Percentiles rank a stretch among this genome's conserved stretches.
Evolutionary conservation across 2,888 invertebrate species (phyloP).

Genomic region (Linnaemya vulpina): DNA sequence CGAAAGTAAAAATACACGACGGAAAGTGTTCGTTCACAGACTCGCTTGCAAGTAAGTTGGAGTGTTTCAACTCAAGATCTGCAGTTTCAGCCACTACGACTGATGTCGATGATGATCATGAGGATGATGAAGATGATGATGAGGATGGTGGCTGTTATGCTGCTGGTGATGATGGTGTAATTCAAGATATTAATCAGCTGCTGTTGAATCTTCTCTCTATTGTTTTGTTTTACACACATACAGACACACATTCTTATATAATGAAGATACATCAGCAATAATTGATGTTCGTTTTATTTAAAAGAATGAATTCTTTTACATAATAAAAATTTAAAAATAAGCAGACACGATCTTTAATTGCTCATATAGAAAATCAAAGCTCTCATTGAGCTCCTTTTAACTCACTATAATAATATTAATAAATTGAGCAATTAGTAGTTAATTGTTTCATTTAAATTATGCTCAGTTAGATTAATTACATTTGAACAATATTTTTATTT

Average conservation of each 20-base stretch:
- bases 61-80: conserved; percentile 29
- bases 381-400: too few species aligned
- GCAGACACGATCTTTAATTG: too few species aligned
- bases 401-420: too few species aligned
- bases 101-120: neutral
- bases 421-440: too few species aligned
- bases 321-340: too few species aligned
- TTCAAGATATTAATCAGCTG: conserved; percentile 69
- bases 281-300: conserved; percentile 3
- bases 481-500: too few species aligned
- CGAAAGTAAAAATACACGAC: conserved; percentile 69
- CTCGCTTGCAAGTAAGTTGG: neutral
- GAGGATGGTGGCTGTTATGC: conserved; percentile 11
- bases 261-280: conserved; percentile 31
- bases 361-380: too few species aligned
- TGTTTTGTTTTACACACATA: neutral
- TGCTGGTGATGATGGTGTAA: conserved; percentile 60
- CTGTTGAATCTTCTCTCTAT: conserved; percentile 51
- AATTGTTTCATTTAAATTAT: too few species aligned
- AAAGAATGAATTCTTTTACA: conserved; percentile 46
- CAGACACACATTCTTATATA: neutral
- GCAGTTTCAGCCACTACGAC: conserved; percentile 18
- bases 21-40: conserved; percentile 59
- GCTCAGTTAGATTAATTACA: too few species aligned
- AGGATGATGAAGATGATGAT: neutral